Evolutionary conservation across 1,140 invertebrate species (phyloP).

Genomic region (Listronotus oregonensis): DNA sequence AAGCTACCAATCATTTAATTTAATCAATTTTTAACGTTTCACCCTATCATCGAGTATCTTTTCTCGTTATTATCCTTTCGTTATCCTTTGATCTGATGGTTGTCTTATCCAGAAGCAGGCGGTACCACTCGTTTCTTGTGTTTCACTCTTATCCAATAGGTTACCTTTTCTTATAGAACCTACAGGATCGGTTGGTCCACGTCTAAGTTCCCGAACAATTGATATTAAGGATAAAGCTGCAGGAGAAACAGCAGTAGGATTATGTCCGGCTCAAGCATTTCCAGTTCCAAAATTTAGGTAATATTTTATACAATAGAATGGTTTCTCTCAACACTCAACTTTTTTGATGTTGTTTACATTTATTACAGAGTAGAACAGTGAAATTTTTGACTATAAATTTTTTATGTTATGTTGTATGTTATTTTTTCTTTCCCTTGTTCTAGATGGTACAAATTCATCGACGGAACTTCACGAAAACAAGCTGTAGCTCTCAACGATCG

Average conservation of each 20-base stretch:
- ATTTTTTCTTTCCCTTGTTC: constrained; percentile 44
- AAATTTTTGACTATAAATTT: no score
- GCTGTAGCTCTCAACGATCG: constrained; percentile 83
- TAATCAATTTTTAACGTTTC: no score
- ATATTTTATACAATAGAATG: constrained; percentile 11
- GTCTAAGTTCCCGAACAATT: constrained; percentile 56
- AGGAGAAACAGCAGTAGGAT: constrained; percentile 53
- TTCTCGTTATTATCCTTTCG: no score
- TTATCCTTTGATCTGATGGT: not conserved
- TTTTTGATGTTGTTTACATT: no score
- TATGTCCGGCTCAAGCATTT: constrained; percentile 70
- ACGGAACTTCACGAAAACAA: constrained; percentile 81
- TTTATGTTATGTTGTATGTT: not conserved
- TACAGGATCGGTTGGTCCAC: constrained; percentile 57
- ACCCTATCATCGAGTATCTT: no score
- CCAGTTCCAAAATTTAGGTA: constrained; percentile 66
- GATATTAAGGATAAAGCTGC: constrained; percentile 54
- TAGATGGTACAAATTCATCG: constrained; percentile 94
- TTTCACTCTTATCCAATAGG: constrained; percentile 55
- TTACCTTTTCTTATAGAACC: constrained; percentile 57
- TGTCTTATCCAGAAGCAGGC: constrained; percentile 9
- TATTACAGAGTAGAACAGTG: no score
- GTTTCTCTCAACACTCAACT: no score
- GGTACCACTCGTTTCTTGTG: not conserved
- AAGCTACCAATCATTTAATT: no score